phyloP scores from a whole-genome alignment of 2,113 vertebrate species.

The Ovibos moschatus region DNA sequence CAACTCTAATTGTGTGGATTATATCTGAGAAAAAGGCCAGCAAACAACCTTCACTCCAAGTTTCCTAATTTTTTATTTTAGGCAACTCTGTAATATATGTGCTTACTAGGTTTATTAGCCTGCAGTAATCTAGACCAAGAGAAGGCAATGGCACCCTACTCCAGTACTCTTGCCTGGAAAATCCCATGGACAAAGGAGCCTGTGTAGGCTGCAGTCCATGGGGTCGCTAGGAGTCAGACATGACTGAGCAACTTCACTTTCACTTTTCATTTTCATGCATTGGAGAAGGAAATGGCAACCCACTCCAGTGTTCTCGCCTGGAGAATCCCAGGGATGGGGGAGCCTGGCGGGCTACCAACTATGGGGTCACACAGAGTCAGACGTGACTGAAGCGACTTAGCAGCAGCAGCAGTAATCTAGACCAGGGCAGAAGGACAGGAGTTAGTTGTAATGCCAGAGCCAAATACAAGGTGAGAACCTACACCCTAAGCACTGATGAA shows the following conservation, averaged over 20 bases:
- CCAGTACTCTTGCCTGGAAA: neutral
- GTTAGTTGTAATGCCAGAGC: neutral
- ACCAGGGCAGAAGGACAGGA: neutral
- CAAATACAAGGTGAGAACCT: neutral
- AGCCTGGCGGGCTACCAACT: neutral
- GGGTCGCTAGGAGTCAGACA: neutral
- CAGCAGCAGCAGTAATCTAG: neutral
- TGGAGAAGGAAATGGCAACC: neutral
- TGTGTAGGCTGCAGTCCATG: neutral
- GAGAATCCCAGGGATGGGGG: neutral
- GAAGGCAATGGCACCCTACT: neutral
- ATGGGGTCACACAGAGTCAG: neutral
- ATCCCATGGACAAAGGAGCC: neutral
- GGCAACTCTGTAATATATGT: neutral
- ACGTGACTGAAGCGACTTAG: rapidly evolving
- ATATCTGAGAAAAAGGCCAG: neutral
- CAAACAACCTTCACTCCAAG: neutral
- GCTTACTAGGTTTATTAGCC: neutral
- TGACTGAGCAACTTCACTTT: neutral
- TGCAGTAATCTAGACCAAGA: neutral
- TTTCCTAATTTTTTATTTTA: neutral
- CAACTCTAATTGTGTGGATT: neutral
- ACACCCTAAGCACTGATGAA: too few species aligned
- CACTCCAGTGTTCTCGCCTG: neutral
- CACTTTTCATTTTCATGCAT: neutral